These are phyloP conservation scores for Orchesella flavescens DNA, from an alignment of 2,888 invertebrate species.

Conservation along the genomic window DNA sequence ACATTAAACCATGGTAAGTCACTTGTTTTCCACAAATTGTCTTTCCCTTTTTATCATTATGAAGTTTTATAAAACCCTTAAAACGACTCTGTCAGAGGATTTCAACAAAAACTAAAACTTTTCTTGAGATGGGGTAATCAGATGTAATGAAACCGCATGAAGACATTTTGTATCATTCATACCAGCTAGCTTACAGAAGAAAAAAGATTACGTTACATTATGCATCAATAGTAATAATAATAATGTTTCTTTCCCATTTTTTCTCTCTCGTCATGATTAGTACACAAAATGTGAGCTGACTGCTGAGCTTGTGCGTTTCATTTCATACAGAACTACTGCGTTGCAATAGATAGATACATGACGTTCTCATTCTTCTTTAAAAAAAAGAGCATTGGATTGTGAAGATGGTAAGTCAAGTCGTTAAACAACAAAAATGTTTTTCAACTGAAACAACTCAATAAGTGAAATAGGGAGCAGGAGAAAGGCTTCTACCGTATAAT, in stretches of 20 bases:
- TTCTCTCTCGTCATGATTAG: background rate
- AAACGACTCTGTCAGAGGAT: background rate
- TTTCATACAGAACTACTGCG: too few relatives aligned
- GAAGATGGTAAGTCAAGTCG: background rate
- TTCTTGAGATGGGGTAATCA: too few relatives aligned
- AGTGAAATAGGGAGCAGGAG: slow-evolving; percentile 17
- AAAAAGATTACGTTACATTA: background rate
- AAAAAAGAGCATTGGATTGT: background rate
- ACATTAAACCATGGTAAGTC: slow-evolving; percentile 55
- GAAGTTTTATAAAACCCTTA: background rate
- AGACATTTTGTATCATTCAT: background rate
- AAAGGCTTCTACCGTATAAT: slow-evolving; percentile 37
- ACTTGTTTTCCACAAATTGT: slow-evolving; percentile 50
- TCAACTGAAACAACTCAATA: background rate
- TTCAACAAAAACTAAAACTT: background rate
- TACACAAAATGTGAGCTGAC: background rate
- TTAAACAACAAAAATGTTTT: background rate
- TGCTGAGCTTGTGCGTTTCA: too few relatives aligned
- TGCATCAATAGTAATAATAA: background rate
- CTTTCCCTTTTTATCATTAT: slow-evolving; percentile 27
- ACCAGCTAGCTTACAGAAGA: too few relatives aligned
- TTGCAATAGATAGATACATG: too few relatives aligned
- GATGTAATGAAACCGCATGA: background rate
- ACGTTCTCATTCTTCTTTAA: background rate
- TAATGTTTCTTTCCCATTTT: background rate